A percentile compares a stretch with the other conserved stretches of the same genome.
These are phyloP conservation scores for Perccottus glenii DNA, from an alignment of 2,113 vertebrate species.

Conservation along the genomic window DNA sequence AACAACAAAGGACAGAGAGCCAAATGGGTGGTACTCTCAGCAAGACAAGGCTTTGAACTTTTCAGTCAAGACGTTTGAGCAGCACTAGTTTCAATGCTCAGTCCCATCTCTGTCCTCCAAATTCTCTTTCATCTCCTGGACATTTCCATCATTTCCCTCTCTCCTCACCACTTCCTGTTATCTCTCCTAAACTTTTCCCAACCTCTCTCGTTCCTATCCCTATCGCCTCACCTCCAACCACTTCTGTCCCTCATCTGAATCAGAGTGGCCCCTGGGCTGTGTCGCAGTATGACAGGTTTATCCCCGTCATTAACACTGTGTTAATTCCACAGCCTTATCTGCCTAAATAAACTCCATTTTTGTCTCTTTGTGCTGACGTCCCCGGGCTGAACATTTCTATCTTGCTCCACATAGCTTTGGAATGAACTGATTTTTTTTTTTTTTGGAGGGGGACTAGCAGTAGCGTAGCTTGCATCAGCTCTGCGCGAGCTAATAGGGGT, in stretches of 20 bases:
- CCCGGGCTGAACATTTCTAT: conserved; percentile 62
- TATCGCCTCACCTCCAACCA: conserved; percentile 37
- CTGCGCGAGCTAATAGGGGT: conserved; percentile 77
- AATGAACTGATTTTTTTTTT: conserved; percentile 12
- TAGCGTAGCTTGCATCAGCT: conserved; percentile 73
- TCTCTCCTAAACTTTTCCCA: conserved; percentile 20
- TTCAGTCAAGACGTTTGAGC: too few relatives aligned
- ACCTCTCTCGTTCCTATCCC: conserved; percentile 1
- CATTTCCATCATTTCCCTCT: not conserved
- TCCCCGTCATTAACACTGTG: conserved; percentile 56
- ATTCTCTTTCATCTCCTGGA: not conserved
- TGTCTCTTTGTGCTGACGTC: conserved; percentile 72
- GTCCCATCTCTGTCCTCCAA: not conserved
- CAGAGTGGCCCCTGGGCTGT: conserved; percentile 48
- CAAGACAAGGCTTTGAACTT: too few relatives aligned
- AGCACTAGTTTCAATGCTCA: too few relatives aligned
- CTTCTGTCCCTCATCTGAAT: conserved; percentile 40
- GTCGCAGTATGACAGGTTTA: conserved; percentile 41
- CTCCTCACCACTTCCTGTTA: conserved; percentile 8
- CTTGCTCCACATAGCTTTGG: conserved; percentile 15
- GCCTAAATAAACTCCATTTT: conserved; percentile 71
- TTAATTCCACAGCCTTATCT: conserved; percentile 71
- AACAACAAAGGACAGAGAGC: too few relatives aligned
- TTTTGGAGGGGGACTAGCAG: conserved; percentile 31
- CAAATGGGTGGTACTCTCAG: too few relatives aligned